These are phyloP conservation scores for Oncorhynchus nerka DNA, from an alignment of 2,113 vertebrate species.

Conservation along the genomic window DNA sequence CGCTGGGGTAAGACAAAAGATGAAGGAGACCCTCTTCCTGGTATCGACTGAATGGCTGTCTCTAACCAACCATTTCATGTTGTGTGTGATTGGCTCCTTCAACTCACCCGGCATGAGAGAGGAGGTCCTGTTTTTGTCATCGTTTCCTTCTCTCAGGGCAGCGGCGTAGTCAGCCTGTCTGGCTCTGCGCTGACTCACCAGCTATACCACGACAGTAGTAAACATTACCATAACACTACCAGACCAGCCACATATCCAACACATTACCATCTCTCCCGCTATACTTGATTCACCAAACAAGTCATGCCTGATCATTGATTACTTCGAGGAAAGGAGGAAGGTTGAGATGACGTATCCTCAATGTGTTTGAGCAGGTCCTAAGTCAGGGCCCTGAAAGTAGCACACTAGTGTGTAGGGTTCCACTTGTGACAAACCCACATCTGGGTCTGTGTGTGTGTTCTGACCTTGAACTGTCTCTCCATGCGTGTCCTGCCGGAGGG, in stretches of 20 bases:
- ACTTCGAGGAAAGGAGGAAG: too few species aligned
- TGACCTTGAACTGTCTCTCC: slow-evolving; percentile 94
- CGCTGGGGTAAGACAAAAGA: too few species aligned
- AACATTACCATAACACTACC: not conserved
- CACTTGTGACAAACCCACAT: too few species aligned
- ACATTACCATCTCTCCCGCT: not conserved
- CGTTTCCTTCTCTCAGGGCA: slow-evolving; percentile 87
- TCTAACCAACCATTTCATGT: too few species aligned
- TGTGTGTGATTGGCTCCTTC: not conserved
- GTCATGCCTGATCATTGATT: too few species aligned
- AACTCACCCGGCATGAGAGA: slow-evolving; percentile 92
- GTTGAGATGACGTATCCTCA: too few species aligned
- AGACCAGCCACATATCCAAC: not conserved
- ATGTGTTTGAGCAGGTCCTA: too few species aligned
- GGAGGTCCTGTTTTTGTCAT: slow-evolving; percentile 87
- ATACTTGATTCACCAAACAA: too few species aligned
- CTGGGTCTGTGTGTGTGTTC: not conserved
- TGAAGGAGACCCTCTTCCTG: too few species aligned
- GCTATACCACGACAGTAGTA: slow-evolving; percentile 65
- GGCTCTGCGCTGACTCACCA: slow-evolving; percentile 87
- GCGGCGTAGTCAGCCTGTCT: slow-evolving; percentile 91
- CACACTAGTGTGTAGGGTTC: too few species aligned
- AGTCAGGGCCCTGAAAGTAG: too few species aligned
- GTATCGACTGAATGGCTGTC: too few species aligned
- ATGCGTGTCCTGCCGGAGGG: slow-evolving; percentile 86